A percentile compares a stretch with the other conserved stretches of the same genome.
Evolutionary conservation across 1,140 invertebrate species (phyloP).

Genomic region (Megalonaias nervosa): DNA sequence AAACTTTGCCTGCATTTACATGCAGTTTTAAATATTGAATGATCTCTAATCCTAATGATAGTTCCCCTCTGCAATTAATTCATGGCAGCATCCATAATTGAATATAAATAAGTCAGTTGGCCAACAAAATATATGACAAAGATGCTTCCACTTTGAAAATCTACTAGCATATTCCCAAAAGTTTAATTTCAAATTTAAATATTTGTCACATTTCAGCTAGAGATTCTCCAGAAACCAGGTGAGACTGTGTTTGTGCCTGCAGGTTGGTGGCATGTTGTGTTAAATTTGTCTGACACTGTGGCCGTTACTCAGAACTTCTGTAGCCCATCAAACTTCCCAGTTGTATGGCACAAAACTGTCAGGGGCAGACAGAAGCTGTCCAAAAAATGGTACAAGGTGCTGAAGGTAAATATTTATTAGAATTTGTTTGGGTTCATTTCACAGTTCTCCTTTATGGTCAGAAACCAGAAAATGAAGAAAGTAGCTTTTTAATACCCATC

Average conservation of each 20-base stretch:
- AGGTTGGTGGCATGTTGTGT: slow-evolving; percentile 94
- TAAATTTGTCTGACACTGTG: slow-evolving; percentile 96
- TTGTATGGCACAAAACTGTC: slow-evolving; percentile 99
- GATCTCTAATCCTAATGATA: no score
- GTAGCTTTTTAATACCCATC: neutral
- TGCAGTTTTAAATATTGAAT: no score
- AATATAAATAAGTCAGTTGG: no score
- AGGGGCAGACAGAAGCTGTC: slow-evolving; percentile 95
- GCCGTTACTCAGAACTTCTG: slow-evolving; percentile 99
- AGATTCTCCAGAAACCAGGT: slow-evolving; percentile 96
- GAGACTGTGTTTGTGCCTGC: slow-evolving; percentile 99
- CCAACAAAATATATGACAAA: no score
- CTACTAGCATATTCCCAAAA: neutral
- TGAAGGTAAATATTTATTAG: slow-evolving; percentile 73
- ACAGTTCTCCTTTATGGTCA: neutral
- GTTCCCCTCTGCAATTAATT: no score
- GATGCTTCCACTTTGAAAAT: no score
- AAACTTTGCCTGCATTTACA: no score
- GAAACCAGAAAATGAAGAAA: no score
- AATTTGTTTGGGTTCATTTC: neutral
- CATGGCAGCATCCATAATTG: no score
- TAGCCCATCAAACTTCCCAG: slow-evolving; percentile 94
- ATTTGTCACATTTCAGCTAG: slow-evolving; percentile 77
- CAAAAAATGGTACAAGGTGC: slow-evolving; percentile 83
- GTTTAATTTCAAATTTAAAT: neutral